These are phyloP conservation scores for Melopsittacus undulatus DNA, from an alignment of 2,797 vertebrate species.

Conservation along the genomic window DNA sequence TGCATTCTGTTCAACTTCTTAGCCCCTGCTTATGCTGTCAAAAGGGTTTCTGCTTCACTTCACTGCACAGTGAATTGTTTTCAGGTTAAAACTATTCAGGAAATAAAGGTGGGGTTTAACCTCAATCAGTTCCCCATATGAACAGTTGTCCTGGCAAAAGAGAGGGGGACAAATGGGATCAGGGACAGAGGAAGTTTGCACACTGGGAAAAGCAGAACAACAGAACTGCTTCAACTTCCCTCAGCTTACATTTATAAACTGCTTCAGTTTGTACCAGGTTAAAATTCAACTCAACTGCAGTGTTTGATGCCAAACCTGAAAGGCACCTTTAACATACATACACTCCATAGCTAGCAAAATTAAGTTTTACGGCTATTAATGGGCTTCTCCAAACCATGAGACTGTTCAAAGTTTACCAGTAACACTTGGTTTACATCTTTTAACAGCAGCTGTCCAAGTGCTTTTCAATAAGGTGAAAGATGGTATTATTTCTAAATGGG, in stretches of 20 bases:
- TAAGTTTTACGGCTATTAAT: neutral
- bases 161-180: neutral
- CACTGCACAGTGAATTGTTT: neutral
- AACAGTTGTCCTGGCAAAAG: neutral
- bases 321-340: neutral
- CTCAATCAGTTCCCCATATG: neutral
- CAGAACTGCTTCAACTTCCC: neutral
- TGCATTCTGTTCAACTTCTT: neutral
- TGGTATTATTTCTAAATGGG: neutral
- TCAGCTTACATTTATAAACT: neutral
- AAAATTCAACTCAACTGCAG: neutral
- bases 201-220: neutral
- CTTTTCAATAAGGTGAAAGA: neutral
- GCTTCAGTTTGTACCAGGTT: neutral
- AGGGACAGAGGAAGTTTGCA: neutral
- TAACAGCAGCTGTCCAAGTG: neutral
- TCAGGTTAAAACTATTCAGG: neutral
- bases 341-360: neutral
- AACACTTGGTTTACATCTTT: neutral
- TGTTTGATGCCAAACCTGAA: neutral
- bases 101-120: conserved; percentile 16
- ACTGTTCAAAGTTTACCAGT: neutral
- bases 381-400: neutral
- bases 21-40: neutral
- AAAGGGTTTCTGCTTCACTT: neutral